phyloP scores from a whole-genome alignment of 2,797 vertebrate species.

The Mycteria americana region DNA sequence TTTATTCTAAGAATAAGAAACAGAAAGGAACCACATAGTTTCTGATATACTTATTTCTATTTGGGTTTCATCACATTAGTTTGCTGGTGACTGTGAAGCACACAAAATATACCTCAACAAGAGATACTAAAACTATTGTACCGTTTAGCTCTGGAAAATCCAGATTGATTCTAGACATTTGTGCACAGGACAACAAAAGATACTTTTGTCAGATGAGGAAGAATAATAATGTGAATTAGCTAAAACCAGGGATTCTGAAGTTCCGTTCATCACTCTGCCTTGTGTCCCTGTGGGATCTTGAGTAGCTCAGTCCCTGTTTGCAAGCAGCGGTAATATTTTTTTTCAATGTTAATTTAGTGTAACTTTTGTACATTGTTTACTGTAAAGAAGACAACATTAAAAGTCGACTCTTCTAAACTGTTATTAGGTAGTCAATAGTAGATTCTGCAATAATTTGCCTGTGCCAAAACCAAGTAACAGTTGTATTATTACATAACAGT shows the following conservation, averaged over 20 bases:
- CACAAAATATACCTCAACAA: background rate
- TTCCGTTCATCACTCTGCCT: background rate
- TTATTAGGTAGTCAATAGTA: background rate
- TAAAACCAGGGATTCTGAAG: background rate
- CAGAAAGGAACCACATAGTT: background rate
- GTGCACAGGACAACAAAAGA: background rate
- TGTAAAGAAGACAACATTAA: background rate
- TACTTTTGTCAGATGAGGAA: background rate
- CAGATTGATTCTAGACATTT: background rate
- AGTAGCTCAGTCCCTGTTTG: background rate
- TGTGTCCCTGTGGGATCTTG: background rate
- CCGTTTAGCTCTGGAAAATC: background rate
- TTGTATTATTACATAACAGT: background rate
- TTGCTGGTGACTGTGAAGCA: background rate
- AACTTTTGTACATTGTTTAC: background rate
- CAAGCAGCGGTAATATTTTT: background rate
- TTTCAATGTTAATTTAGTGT: background rate
- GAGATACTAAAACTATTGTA: background rate
- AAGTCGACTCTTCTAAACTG: background rate
- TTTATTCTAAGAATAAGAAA: background rate
- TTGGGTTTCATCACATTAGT: background rate
- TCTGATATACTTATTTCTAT: background rate
- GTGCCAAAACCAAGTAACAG: rapidly evolving
- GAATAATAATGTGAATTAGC: background rate
- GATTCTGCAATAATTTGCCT: background rate